These are phyloP conservation scores for Euura saliciscinereae DNA, from an alignment of 1,140 invertebrate genomes.

Conservation along the genomic window DNA sequence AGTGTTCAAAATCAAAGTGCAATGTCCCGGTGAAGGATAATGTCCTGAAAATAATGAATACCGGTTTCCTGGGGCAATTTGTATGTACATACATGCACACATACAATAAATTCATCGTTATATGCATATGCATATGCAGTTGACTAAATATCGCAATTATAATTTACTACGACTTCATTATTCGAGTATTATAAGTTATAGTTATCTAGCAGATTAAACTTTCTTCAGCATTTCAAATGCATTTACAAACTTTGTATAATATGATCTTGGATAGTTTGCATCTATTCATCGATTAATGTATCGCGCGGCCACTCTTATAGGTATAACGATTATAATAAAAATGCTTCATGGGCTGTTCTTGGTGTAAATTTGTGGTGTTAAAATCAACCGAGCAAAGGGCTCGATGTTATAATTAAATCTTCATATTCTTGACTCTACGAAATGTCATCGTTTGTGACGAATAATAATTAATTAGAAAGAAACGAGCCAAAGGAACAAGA, in stretches of 20 bases:
- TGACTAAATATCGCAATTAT: neutral
- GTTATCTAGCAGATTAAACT: neutral
- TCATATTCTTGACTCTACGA: neutral
- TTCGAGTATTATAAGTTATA: neutral
- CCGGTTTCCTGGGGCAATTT: no score
- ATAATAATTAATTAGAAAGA: conserved; percentile 3
- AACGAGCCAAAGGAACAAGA: conserved; percentile 25
- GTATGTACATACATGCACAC: no score
- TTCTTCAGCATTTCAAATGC: neutral
- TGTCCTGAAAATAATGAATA: no score
- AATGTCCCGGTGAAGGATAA: neutral
- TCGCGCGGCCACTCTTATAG: no score
- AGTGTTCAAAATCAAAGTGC: conserved; percentile 5
- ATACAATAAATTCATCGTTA: neutral
- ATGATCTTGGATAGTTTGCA: no score
- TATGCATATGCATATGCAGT: neutral
- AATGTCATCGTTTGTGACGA: no score
- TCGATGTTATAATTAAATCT: neutral
- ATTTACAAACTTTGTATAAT: neutral
- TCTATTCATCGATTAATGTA: no score
- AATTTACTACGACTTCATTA: neutral
- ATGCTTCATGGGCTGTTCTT: neutral
- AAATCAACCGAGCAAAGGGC: neutral
- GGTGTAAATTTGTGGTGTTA: neutral
- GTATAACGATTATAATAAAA: neutral